Conservation (phyloP, 2,797 vertebrate species). For the Hyperoplus lanceolatus region DNA sequence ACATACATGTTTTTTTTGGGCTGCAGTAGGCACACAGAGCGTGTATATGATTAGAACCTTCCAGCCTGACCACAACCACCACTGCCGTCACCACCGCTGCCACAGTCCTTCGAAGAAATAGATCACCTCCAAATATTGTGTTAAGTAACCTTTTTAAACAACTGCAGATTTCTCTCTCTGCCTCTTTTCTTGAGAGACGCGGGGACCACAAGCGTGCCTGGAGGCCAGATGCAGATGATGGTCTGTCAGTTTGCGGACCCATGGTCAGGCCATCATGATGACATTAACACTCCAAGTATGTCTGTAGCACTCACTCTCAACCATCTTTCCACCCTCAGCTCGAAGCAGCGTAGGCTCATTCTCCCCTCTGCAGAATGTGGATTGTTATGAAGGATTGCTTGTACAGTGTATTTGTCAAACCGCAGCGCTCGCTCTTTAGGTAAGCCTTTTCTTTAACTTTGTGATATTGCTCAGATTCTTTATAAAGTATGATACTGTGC, state of each 20-base stretch:
- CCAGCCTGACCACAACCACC: conserved; percentile 64
- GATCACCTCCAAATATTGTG: conserved; percentile 71
- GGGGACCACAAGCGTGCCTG: conserved; percentile 79
- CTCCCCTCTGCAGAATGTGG: conserved; percentile 59
- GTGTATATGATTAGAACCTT: conserved; percentile 65
- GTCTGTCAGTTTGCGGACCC: conserved; percentile 79
- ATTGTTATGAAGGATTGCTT: conserved; percentile 66
- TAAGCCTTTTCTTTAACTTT: conserved; percentile 40
- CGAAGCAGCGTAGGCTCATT: conserved; percentile 55
- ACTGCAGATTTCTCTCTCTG: conserved; percentile 70
- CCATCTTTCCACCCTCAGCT: conserved; percentile 78
- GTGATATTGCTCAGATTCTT: conserved; percentile 38
- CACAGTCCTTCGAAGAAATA: conserved; percentile 67
- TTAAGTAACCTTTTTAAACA: conserved; percentile 80
- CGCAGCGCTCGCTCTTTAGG: conserved; percentile 53
- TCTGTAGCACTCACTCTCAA: conserved; percentile 71
- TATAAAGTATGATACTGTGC: conserved; percentile 4
- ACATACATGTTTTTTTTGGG: conserved; percentile 45
- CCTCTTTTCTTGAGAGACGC: conserved; percentile 62
- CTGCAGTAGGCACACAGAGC: conserved; percentile 48
- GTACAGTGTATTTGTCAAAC: conserved; percentile 63
- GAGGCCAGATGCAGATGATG: conserved; percentile 78
- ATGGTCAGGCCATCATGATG: conserved; percentile 75
- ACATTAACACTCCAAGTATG: conserved; percentile 81
- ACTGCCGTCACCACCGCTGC: conserved; percentile 64